Conservation (phyloP, 2,888 invertebrate species). For the Cryptocephalus primarius region DNA sequence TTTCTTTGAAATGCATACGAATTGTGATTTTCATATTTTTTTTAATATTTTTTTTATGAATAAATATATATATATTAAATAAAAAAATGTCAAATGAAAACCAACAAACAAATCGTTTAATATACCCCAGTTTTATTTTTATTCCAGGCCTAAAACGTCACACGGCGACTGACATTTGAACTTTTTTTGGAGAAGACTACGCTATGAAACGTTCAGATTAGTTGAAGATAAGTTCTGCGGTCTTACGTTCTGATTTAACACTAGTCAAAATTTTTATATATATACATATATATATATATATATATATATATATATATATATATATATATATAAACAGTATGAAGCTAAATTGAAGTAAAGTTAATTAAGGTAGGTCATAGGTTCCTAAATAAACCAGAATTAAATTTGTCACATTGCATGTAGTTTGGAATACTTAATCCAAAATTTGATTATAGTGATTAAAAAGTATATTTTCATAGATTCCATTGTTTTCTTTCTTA, state of each 20-base stretch:
- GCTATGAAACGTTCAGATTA: conserved; percentile 38
- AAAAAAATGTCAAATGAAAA: conserved; percentile 7
- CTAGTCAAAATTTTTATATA: not conserved
- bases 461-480: too few species aligned
- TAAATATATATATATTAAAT: conserved; percentile 27
- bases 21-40: conserved; percentile 29
- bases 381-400: too few species aligned
- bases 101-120: conserved; percentile 30
- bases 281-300: too few species aligned
- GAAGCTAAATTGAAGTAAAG: not conserved
- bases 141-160: conserved; percentile 37
- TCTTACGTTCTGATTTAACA: conserved; percentile 31
- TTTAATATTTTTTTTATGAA: conserved; percentile 27
- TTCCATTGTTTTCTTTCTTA: too few species aligned
- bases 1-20: too few species aligned
- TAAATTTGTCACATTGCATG: too few species aligned
- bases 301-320: too few species aligned
- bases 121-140: conserved; percentile 31
- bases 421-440: too few species aligned
- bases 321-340: too few species aligned
- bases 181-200: conserved; percentile 39
- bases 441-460: too few species aligned
- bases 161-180: conserved; percentile 40
- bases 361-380: not conserved
- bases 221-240: conserved; percentile 39